Base-by-base conservation (phyloP, 2,888 invertebrate genomes). In the Resseliella maxima region DNA sequence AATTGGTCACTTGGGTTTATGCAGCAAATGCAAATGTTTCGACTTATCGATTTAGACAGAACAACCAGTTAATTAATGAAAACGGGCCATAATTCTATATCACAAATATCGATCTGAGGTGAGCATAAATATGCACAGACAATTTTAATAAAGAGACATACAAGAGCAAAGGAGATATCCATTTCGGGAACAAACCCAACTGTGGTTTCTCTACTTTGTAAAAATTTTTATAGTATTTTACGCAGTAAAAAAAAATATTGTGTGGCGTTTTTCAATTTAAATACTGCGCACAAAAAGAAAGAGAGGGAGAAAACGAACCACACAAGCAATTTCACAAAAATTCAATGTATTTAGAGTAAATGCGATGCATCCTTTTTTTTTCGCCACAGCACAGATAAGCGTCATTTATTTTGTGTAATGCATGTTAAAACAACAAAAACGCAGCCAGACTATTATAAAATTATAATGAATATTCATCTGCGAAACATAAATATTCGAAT, bases 391-490 rank as follows among this genome's bases (percentile, higher is more conserved):
- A 24, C 72, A 72, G 72, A 72, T 72, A 27, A 72, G 1, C 72
- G 72, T 72, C 35, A 72, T 72, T 35, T 31, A 31, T 72, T 72
- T n/a, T 59, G 31, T 72, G 72, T 72, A 72, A 72, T 72, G 72
- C 72, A 31, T 72, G 72, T 35, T 31, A 31, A 3, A 27, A 72
- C 59, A 5, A 31, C 18, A 35, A 72, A 72, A 72, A 72, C 35
- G 72, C 72, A 31, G 72, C 72, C 35, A 27, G 72, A 72, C 72
- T 35, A 72, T 72, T 72, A 72, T 72, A 72, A 27, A 72, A 72
- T 59, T 72, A 72, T 72, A 72, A 72, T 72, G 72, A 72, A 72
- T 72, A 72, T 72, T 72, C 72, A 72, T 72, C 72, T 72, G 27
- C 72, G 72, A 72, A 72, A 31, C 72, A 72, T 72, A 72, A 72